A percentile compares a stretch with the other conserved stretches of the same genome.
phyloP scores from a whole-genome alignment of 2,888 invertebrate genomes.

The Pyrocoelia pectoralis region DNA sequence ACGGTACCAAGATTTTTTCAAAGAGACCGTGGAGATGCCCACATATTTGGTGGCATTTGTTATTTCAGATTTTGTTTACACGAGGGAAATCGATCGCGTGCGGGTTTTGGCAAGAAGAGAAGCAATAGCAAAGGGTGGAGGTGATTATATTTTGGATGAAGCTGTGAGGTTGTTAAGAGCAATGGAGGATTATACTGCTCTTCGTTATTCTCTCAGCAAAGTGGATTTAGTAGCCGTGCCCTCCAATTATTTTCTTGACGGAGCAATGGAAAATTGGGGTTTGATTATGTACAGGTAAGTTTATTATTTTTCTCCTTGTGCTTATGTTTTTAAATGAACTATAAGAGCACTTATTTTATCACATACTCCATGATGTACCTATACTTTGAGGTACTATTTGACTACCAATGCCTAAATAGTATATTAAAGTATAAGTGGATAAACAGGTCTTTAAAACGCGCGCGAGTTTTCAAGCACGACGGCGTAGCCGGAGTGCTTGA shows the following conservation, averaged over 20 bases:
- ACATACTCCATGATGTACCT: too few species aligned
- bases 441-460: too few species aligned
- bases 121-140: constrained; percentile 56
- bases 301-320: too few species aligned
- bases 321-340: too few species aligned
- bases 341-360: too few species aligned
- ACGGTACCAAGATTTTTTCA: constrained; percentile 40
- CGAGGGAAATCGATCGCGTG: not conserved
- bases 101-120: constrained; percentile 54
- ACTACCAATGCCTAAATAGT: too few species aligned
- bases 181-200: constrained; percentile 66
- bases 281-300: constrained; percentile 53
- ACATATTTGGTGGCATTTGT: constrained; percentile 84
- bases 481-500: too few species aligned
- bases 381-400: too few species aligned
- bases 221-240: constrained; percentile 81
- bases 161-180: constrained; percentile 59
- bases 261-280: constrained; percentile 92
- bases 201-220: constrained; percentile 67
- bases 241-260: constrained; percentile 70
- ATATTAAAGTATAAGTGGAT: too few species aligned
- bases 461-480: too few species aligned
- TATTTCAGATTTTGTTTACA: constrained; percentile 66
- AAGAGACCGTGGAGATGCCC: constrained; percentile 67
- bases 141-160: constrained; percentile 56